Base-by-base conservation (phyloP, 2,113 vertebrate genomes). In the Corapipo altera region DNA sequence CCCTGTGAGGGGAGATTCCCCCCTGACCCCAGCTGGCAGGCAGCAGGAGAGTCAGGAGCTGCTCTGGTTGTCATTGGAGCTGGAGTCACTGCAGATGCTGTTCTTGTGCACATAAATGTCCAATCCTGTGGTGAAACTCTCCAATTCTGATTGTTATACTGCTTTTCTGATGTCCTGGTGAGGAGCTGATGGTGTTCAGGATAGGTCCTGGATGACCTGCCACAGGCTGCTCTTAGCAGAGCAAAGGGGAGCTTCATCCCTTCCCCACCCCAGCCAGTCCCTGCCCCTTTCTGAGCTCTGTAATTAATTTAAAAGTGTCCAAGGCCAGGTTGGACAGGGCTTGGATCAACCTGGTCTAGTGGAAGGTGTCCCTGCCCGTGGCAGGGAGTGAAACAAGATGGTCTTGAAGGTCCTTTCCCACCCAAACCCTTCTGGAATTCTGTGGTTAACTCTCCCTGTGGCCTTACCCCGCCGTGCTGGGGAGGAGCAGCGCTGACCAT, bases 1-100 rank as follows among this genome's bases (percentile, higher is more conserved):
- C 64, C 62, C 93, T 82, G 22, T 44, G 59, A 88, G 93, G 74
- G 72, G 39, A 88, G 78, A 86, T 94, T 96, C 62, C 49, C 30
- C 72, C 39, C 59, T 84, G 83, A 88, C 87, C 95, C 93, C 84
- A 91, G 90, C 94, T 91, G 78, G 88, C 88, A 76, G 67, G 66
- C 46, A 92, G 88, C 84, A 67, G 86, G 80, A 66, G 78, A 85
- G 91, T 94, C 95, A 55, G 93, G 96, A 94, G 86, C 59, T 65
- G 86, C 91, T 95, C 88, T 59, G 85, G 78, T 82, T 95, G 85
- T 76, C 70, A 22, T 44, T 43, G 46, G 82, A 86, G 88, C 76
- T 83, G 17, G 69, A 88, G 81, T 88, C 73, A 39, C 78, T 37
- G 37, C 2, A 16, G 74, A 64, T 79, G 88, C 84, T 88, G 52